phyloP scores from a whole-genome alignment of 2,888 invertebrate genomes.

The Bellardia pandia region DNA sequence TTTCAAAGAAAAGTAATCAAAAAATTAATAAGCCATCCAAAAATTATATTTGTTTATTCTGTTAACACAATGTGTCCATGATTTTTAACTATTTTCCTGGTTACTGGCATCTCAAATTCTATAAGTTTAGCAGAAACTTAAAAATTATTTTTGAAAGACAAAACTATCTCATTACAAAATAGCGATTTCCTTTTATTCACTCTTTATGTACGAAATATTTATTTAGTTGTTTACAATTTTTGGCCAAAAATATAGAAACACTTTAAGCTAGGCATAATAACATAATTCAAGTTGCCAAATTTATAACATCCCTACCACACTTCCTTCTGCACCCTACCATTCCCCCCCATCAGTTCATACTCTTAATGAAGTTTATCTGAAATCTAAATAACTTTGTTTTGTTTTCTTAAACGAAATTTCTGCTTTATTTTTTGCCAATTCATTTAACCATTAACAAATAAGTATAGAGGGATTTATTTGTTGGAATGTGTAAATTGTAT shows the following conservation, averaged over 20 bases:
- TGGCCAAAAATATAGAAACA: not conserved
- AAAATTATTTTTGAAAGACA: no score
- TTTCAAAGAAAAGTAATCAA: no score
- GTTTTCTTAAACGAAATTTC: not conserved
- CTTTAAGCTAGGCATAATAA: conserved; percentile 1
- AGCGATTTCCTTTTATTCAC: no score
- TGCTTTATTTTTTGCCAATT: conserved; percentile 10
- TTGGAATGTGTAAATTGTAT: not conserved
- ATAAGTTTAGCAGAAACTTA: no score
- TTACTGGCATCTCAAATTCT: no score
- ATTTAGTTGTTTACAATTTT: conserved; percentile 23
- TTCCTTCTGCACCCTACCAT: not conserved
- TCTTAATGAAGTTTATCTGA: conserved; percentile 8
- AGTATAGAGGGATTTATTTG: not conserved
- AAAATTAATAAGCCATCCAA: no score
- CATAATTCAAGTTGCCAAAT: conserved; percentile 6
- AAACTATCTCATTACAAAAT: no score
- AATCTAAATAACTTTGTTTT: conserved; percentile 5
- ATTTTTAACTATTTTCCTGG: no score
- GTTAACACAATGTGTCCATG: no score
- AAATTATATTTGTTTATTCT: no score
- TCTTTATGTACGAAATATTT: not conserved
- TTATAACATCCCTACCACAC: not conserved
- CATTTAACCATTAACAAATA: conserved; percentile 18
- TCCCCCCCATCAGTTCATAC: not conserved